Base-by-base conservation (phyloP, 1,140 invertebrate genomes). In the Rhopalosiphum maidis region DNA sequence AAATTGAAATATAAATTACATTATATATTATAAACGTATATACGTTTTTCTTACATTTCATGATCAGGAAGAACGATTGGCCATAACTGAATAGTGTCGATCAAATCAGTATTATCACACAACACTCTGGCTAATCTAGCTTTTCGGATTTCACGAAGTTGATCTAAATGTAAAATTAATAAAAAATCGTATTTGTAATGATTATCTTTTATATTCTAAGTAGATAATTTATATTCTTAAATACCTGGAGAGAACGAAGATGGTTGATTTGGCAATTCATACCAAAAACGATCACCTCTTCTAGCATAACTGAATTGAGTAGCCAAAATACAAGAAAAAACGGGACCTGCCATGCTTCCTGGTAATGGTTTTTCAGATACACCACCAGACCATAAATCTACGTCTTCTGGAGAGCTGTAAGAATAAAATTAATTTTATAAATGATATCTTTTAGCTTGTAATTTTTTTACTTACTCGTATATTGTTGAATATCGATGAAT, bases 321-420 rank as follows among this genome's bases (percentile, higher is more conserved):
- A 46, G 98, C 98, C 94, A 99, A 98, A 90, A 99, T 96, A 95
- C 99, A 99, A 89, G 98, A 97, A 95, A 99, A 99, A 89, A 98
- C 99, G 9, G 98, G 98, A 88, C 99, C 99, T 55, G 99, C 96
- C 97, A 99, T 98, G 54, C 97, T 98, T 86, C 98, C 98, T 25
- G 97, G 97, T 86, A 98, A 95, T 23, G 94, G 94, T 88, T 97
- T 96, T 95, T 99, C 98, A 4, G 98, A 98, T 5, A 99, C 98
- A 82, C 99, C 99, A 54, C 97, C 98, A 43, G 98, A 98, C 98
- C 98, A 99, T 48, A 99, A 96, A 96, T 99, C 98, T 55, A 99
- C 97, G 95, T 99, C 98, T 92, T 96, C 96, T 30, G 98, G 97
- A 95, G 98, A 97, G 94, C 97, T 97, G 94, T 89, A 86, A 43